These are phyloP conservation scores for Luperina testacea DNA, from an alignment of 2,888 invertebrate genomes.

Conservation along the genomic window DNA sequence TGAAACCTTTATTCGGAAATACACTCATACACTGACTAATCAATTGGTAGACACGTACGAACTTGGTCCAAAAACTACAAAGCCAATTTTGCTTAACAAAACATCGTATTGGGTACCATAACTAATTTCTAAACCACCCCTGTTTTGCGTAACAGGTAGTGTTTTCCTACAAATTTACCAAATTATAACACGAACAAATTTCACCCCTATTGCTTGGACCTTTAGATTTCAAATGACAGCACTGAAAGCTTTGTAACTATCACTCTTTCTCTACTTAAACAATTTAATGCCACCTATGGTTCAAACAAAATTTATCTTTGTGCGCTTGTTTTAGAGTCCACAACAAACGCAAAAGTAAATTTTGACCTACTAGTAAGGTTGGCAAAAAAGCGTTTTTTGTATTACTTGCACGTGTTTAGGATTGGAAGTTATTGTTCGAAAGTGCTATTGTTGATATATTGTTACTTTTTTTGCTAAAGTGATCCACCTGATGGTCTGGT, in stretches of 20 bases:
- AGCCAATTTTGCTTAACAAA: constrained; percentile 69
- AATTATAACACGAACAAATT: constrained; percentile 20
- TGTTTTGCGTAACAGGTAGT: constrained; percentile 79
- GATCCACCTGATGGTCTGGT: constrained; percentile 60
- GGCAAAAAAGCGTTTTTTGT: constrained; percentile 71
- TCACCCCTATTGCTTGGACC: constrained; percentile 2
- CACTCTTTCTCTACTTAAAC: constrained; percentile 33
- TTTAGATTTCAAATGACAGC: constrained; percentile 32
- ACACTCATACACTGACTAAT: constrained; percentile 51
- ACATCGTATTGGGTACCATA: constrained; percentile 63
- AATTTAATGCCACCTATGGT: neutral
- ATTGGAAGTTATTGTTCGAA: constrained; percentile 67
- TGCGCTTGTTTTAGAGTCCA: neutral
- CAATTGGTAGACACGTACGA: constrained; percentile 61
- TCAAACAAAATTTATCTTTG: constrained; percentile 49
- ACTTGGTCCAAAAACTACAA: constrained; percentile 56
- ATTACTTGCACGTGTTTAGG: constrained; percentile 72
- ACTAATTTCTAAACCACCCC: constrained; percentile 69
- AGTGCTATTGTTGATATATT: constrained; percentile 65
- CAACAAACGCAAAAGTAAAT: constrained; percentile 27
- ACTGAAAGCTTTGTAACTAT: constrained; percentile 32
- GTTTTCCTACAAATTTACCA: constrained; percentile 34
- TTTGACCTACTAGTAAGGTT: constrained; percentile 70
- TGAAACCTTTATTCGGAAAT: constrained; percentile 18
- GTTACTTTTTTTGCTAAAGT: constrained; percentile 42